phyloP scores from a whole-genome alignment of 2,888 invertebrate genomes.

The Agrochola lychnidis region DNA sequence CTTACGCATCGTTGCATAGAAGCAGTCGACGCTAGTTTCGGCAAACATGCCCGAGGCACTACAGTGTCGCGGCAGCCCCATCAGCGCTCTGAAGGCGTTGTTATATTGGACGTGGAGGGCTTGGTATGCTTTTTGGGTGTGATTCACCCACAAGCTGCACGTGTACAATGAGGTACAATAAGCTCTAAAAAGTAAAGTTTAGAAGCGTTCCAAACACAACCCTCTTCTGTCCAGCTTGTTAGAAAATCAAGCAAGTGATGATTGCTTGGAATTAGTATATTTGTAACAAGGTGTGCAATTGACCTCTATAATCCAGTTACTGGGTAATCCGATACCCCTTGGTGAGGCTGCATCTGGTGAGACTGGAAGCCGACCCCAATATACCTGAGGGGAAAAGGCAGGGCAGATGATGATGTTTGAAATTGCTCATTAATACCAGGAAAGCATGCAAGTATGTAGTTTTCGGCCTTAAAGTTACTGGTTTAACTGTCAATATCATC shows the following conservation, averaged over 20 bases:
- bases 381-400: not conserved
- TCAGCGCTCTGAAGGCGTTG: too few species aligned
- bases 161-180: too few species aligned
- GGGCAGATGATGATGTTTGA: not conserved
- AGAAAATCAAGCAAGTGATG: not conserved
- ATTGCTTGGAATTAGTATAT: not conserved
- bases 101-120: too few species aligned
- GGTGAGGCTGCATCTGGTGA: not conserved
- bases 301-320: not conserved
- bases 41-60: too few species aligned
- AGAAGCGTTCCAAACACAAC: not conserved
- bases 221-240: too few species aligned
- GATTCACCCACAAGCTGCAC: too few species aligned
- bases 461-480: not conserved
- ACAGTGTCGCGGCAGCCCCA: too few species aligned
- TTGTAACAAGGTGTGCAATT: not conserved
- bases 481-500: conserved; percentile 17
- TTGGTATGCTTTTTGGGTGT: too few species aligned
- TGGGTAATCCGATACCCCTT: not conserved
- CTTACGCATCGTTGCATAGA: too few species aligned
- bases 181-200: too few species aligned
- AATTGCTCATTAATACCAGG: not conserved
- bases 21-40: too few species aligned
- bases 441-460: not conserved
- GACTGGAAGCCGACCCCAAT: not conserved